A percentile compares a stretch with the other conserved stretches of the same genome.
These are phyloP conservation scores for Orientallactaga sibirica DNA, from an alignment of 2,797 vertebrate species.

Conservation along the genomic window DNA sequence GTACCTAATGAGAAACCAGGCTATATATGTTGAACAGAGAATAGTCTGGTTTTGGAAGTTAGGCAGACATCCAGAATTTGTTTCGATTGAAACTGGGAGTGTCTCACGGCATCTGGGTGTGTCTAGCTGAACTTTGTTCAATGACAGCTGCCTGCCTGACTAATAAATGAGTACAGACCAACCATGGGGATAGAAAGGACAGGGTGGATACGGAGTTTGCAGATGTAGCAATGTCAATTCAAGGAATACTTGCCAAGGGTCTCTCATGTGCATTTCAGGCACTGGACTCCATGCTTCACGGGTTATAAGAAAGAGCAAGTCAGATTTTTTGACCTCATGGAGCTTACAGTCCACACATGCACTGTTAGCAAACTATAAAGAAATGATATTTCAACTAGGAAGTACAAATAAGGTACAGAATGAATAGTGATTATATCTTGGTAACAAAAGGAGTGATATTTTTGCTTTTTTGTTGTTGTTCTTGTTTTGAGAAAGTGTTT, in stretches of 20 bases:
- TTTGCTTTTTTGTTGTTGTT: not conserved
- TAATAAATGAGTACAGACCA: conserved; percentile 54
- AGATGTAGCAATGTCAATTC: not conserved
- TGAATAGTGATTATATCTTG: not conserved
- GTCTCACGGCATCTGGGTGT: conserved; percentile 40
- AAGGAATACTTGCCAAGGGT: conserved; percentile 44
- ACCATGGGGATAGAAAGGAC: conserved; percentile 5
- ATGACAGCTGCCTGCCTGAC: conserved; percentile 16
- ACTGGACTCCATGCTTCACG: not conserved
- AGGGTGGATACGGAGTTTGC: not conserved
- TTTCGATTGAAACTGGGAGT: conserved; percentile 12
- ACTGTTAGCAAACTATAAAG: not conserved
- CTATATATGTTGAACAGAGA: not conserved
- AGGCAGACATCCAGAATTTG: conserved; percentile 53
- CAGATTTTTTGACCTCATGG: not conserved
- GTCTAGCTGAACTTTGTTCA: conserved; percentile 39
- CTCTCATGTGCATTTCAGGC: not conserved
- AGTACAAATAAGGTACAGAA: not conserved
- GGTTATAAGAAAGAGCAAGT: not conserved
- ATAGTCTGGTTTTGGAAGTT: conserved; percentile 39
- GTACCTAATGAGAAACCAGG: conserved; percentile 15
- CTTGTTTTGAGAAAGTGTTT: too few relatives aligned
- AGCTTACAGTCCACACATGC: not conserved
- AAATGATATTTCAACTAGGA: conserved; percentile 12
- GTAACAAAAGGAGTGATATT: conserved; percentile 37